Conservation (phyloP, 2,888 invertebrate species). For the Agrochola lota region DNA sequence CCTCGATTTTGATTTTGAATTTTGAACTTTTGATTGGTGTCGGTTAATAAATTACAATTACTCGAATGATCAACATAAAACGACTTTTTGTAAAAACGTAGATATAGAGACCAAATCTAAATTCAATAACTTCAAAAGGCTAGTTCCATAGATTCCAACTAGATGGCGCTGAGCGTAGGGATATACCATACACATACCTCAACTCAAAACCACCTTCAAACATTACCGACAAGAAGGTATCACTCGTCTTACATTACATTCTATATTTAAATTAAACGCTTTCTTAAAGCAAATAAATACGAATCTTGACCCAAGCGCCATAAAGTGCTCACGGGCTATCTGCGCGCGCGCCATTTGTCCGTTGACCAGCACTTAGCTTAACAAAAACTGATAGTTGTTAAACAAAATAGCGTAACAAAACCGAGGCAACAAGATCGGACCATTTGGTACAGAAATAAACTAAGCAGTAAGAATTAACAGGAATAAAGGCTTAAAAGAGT, state of each 20-base stretch:
- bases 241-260: constrained; percentile 58
- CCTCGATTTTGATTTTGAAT: no score
- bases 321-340: constrained; percentile 78
- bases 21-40: background rate
- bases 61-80: background rate
- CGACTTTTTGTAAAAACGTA: background rate
- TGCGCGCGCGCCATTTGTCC: constrained; percentile 87
- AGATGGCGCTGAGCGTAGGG: constrained; percentile 63
- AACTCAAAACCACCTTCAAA: constrained; percentile 29
- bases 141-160: constrained; percentile 34
- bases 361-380: constrained; percentile 89
- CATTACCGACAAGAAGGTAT: constrained; percentile 38
- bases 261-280: constrained; percentile 67
- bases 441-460: constrained; percentile 89
- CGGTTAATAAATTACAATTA: background rate
- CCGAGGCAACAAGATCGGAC: constrained; percentile 85
- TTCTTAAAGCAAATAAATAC: constrained; percentile 67
- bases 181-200: background rate
- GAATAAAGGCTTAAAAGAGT: constrained; percentile 90
- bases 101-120: background rate
- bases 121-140: background rate
- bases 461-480: constrained; percentile 90
- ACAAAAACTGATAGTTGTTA: constrained; percentile 90
- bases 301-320: constrained; percentile 63
- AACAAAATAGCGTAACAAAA: constrained; percentile 88